Evolutionary conservation across 2,888 invertebrate species (phyloP), one percentile per base, ranked within the genome.

Genomic region (Hemithea aestivaria): DNA sequence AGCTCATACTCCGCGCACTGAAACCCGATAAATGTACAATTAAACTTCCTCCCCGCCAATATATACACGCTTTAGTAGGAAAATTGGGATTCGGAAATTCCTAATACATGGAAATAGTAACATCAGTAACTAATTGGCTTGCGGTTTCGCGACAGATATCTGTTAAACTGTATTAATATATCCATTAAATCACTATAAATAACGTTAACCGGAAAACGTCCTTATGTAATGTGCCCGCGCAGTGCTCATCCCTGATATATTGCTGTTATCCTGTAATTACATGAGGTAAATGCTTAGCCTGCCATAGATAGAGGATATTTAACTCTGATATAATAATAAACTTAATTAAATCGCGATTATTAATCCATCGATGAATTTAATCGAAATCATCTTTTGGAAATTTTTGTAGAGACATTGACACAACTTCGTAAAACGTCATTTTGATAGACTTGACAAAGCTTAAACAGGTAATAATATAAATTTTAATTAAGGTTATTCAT

Each of bases 131-230:
- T 49, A 49, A 52, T 49, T 52, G 40, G 40, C 41, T 48, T 48
- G 49, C 38, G 50, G 50, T 50, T 49, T 40, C 21, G 35, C 22
- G 27, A 29, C 30, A 43, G 41, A 49, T 49, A 43, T n/a, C 21
- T 36, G 34, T 35, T 38, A 20, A 36, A 40, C 30, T 22, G 10
- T n/a, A 41, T 35, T 37, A 40, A 24, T 39, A 9, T 23, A n/a
- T 29, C 6, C 7, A 23, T 6, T 9, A 16, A 20, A 10, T 28
- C 9, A 12, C 6, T 20, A 16, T 43, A 16, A 44, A 33, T 46
- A 46, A 24, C 10, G 20, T 1, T 4, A 31, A 27, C 40, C 46
- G 51, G 48, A 43, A 52, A 52, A 47, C 8, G 8, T 1, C 37
- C 12, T 45, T 47, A 52, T 39, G 42, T 27, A 47, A 52, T 34